Evolutionary conservation across 2,113 vertebrate genomes (phyloP), one percentile per base, ranked within the genome.

Genomic region (Gobio gobio): DNA sequence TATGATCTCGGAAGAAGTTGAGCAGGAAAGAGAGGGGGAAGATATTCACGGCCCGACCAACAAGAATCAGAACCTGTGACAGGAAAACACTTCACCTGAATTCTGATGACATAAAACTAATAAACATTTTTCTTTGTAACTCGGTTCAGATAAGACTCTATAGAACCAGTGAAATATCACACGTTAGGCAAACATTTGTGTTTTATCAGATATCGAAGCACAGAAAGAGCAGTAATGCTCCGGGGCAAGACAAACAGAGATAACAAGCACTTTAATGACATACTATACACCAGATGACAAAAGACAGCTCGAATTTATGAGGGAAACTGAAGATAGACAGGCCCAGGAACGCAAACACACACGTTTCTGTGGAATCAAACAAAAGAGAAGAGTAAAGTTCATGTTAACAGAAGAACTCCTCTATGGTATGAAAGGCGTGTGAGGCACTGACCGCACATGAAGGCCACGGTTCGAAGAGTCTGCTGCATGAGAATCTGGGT

Each of bases 401-500:
- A 36, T 10, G 18, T 56, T 59, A 7, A 78, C 33, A 51, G 58
- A 4, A 68, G 16, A 12, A 40, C 9, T 33, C 66, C 4, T 43
- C 66, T 12, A 40, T 43, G 29, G 16, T 20, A 33, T 22, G 54
- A 56, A 7, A 20, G 51, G 16, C 16, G 84, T 85, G 68, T 1
- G 5, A 85, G 22, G 85, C 13, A 96, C 97, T 90, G 91, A 99
- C 98, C 98, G 64, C 98, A 99, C 94, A 99, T 94, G 91, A 99
- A 99, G 91, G 98, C 98, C 90, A 99, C 96, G 0, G 97, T 96
- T 68, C 98, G 96, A 43, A 99, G 93, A 0, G 98, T 99, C 89
- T 99, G 98, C 93, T 99, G 98, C 98, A 99, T 99, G 78, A 99
- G 95, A 90, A 99, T 98, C 95, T 99, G 98, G 18, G 98, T 99